Base-by-base conservation (phyloP, 2,888 invertebrate species). In the Rotaria sp. region DNA sequence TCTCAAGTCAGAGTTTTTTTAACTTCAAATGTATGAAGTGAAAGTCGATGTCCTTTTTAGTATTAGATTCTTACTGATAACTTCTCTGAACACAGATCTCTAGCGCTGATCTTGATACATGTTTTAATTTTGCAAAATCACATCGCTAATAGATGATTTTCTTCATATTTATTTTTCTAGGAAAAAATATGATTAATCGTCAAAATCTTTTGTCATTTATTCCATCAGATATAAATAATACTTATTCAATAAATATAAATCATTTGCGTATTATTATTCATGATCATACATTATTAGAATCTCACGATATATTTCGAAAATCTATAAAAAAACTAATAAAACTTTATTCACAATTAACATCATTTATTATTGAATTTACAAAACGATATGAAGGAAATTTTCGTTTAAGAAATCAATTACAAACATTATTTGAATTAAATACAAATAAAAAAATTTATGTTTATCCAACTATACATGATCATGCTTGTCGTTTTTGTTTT, bases 261-360 rank as follows among this genome's bases (percentile, higher is more conserved):
- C 80, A 80, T 80, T n/a, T 80, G 15, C 45, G 45, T n/a, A 38
- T 80, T 45, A 80, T 45, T 80, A 11, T 80, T 21, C 15, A 80
- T 45, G 24, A 45, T 45, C 41, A 80, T 26, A 67, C 15, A 15
- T 21, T 67, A 35, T 80, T 45, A 26, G 80, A 80, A 80, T 7
- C 41, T 2, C 0, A 38, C 10, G 45, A 80, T 15, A 45, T 11
- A 45, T 80, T 80, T 80, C 2, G 45, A 11, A 45, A 45, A 45
- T 45, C 80, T 11, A 80, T 80, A 2, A 80, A 45, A 45, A 80
- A 80, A 80, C 4, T 80, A n/a, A n/a, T 80, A n/a, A 41, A 45
- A 80, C 45, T n/a, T 41, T 80, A 80, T 80, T 26, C 80, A 13
- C 45, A 80, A 26, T 80, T 80, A 80, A 80, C 80, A 26, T 80